phyloP scores from a whole-genome alignment of 53 echinoderm and acorn worm species.

The Hippasteria phrygiana region DNA sequence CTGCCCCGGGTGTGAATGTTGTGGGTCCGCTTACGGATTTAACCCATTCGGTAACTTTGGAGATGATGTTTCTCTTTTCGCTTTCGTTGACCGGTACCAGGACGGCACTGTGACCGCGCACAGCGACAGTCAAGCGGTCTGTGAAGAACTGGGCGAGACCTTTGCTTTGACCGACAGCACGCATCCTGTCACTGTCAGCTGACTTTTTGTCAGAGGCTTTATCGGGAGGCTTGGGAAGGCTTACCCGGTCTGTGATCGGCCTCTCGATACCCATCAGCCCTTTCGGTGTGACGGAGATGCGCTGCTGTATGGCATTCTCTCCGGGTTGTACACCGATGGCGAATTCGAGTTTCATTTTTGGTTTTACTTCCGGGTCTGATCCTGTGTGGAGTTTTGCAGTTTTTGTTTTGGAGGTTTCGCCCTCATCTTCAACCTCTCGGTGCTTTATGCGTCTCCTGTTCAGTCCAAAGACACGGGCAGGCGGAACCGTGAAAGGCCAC shows the following conservation, averaged over 20 bases:
- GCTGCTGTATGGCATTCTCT: neutral
- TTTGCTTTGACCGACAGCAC: slow-evolving; percentile 29
- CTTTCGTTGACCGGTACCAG: neutral
- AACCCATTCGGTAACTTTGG: slow-evolving; percentile 18
- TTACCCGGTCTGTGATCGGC: neutral
- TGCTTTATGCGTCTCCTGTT: slow-evolving; percentile 33
- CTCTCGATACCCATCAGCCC: slow-evolving; percentile 26
- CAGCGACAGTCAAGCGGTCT: slow-evolving; percentile 16
- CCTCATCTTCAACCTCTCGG: neutral
- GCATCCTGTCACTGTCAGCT: slow-evolving; percentile 31
- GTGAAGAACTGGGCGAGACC: neutral
- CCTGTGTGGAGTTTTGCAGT: neutral
- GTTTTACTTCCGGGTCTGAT: neutral
- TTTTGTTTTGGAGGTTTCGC: neutral
- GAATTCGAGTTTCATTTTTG: neutral
- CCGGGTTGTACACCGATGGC: slow-evolving; percentile 22
- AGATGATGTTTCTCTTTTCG: neutral
- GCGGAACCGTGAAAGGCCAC: neutral
- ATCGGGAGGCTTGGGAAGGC: no score
- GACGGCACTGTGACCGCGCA: neutral
- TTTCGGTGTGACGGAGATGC: slow-evolving; percentile 1
- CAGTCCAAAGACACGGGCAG: slow-evolving; percentile 23
- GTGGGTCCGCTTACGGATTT: neutral
- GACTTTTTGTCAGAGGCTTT: neutral
- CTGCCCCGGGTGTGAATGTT: neutral